Evolutionary conservation across 2,797 vertebrate species (phyloP).

Genomic region (Acipenser ruthenus): DNA sequence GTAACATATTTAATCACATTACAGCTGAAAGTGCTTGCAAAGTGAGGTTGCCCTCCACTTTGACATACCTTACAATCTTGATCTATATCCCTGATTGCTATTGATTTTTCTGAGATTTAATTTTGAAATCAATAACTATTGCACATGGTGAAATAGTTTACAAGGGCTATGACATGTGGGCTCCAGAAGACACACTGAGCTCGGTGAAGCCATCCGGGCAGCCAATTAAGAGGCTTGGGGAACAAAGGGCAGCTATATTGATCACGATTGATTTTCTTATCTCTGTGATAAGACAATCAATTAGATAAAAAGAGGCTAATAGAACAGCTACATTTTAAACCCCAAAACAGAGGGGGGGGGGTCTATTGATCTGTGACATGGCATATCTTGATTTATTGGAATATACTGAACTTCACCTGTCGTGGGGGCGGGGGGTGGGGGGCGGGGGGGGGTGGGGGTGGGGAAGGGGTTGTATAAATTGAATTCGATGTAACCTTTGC

Average conservation of each 20-base stretch:
- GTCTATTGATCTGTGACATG: constrained; percentile 68
- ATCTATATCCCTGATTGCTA: constrained; percentile 74
- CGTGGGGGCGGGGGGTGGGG: constrained; percentile 8
- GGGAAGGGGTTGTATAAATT: constrained; percentile 28
- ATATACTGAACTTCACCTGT: constrained; percentile 57
- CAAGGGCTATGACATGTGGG: constrained; percentile 63
- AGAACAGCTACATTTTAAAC: constrained; percentile 76
- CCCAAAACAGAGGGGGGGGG: constrained; percentile 52
- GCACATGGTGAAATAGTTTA: constrained; percentile 63
- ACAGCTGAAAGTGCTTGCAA: constrained; percentile 55
- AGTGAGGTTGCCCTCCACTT: constrained; percentile 58
- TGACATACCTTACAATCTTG: constrained; percentile 57
- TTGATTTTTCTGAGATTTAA: constrained; percentile 77
- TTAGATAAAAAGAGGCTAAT: constrained; percentile 72
- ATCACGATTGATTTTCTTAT: constrained; percentile 73
- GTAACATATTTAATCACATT: constrained; percentile 55
- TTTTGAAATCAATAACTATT: constrained; percentile 75
- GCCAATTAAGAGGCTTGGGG: constrained; percentile 59
- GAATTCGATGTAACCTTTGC: constrained; percentile 35
- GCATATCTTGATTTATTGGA: constrained; percentile 58
- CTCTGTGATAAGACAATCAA: constrained; percentile 73
- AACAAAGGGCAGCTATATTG: constrained; percentile 66
- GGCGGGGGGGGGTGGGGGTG: too few relatives aligned
- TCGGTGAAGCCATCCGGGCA: constrained; percentile 59
- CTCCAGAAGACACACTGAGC: constrained; percentile 57